Evolutionary conservation across 2,113 vertebrate genomes (phyloP), one percentile per base, ranked within the genome.

Genomic region (Sinosuthora webbiana): DNA sequence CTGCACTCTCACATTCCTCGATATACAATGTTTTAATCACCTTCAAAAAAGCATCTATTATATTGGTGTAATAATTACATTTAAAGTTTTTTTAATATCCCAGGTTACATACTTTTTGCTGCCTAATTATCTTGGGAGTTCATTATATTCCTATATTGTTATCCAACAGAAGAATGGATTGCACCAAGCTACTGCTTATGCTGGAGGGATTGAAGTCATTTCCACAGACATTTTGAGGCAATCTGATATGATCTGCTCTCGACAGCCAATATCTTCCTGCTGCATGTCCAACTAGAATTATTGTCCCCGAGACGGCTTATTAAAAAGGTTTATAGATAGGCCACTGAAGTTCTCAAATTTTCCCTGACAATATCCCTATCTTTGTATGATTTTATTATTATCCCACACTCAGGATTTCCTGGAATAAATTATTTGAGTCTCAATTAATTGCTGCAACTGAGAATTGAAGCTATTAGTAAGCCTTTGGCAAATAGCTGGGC

Each of bases 401-500:
- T n/a, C 52, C 10, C 20, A 87, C 65, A 60, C 12, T 78, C 57
- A 88, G 59, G 21, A 89, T 83, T 90, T 92, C n/a, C 64, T 74
- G 50, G 63, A 94, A 91, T 91, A 85, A 89, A 90, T 91, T 68
- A 76, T 71, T 71, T 87, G 39, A 19, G 6, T 74, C 50, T 85
- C 78, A 59, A 47, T 87, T 95, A 91, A 85, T 94, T 94, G 24
- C 22, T 90, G 33, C 45, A 80, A 70, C 63, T 20, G 39, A 56
- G 53, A 86, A n/a, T 23, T 83, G 55, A 88, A 70, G 71, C 55
- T 63, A 77, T 92, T 86, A 94, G 33, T 75, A 88, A 90, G 37
- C 30, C 33, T 79, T 87, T 94, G 60, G 53, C 81, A 95, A 96
- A 91, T 95, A 84, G 74, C 30, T 85, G 50, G 30, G 8, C 67